Evolutionary conservation across 2,113 vertebrate species (phyloP).

Genomic region (Cinclus mexicanus): DNA sequence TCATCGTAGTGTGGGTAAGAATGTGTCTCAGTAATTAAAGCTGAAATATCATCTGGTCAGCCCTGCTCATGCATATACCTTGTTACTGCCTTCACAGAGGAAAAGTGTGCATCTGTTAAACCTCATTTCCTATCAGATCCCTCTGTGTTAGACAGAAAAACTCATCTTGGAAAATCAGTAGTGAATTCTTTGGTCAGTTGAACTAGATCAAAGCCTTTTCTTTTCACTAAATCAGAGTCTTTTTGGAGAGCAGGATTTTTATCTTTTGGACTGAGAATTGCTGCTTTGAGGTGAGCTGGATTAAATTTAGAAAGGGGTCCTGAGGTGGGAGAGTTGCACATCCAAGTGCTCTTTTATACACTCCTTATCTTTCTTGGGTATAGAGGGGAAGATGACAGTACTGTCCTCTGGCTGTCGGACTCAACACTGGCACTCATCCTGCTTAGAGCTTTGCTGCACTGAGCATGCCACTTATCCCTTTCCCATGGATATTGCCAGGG

Average conservation of each 20-base stretch:
- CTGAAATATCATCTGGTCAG: background rate
- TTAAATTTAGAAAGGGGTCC: background rate
- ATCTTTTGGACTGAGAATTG: background rate
- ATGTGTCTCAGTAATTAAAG: background rate
- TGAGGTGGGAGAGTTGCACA: background rate
- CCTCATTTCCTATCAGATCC: background rate
- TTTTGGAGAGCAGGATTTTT: background rate
- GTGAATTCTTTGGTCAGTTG: background rate
- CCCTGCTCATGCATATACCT: background rate
- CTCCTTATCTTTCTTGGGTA: background rate
- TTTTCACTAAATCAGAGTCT: background rate
- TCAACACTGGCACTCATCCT: background rate
- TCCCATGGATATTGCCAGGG: rapidly evolving
- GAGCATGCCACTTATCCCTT: background rate
- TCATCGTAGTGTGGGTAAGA: background rate
- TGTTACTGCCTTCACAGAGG: rapidly evolving
- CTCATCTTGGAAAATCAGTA: background rate
- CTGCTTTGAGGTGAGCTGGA: background rate
- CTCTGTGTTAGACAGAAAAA: background rate
- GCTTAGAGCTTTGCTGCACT: background rate
- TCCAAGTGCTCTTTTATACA: background rate
- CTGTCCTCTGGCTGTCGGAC: background rate
- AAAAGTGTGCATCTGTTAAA: background rate
- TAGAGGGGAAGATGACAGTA: background rate
- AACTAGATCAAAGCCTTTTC: background rate